Base-by-base conservation (phyloP, 2,888 invertebrate genomes). In the Melikaiella ostensackeni region DNA sequence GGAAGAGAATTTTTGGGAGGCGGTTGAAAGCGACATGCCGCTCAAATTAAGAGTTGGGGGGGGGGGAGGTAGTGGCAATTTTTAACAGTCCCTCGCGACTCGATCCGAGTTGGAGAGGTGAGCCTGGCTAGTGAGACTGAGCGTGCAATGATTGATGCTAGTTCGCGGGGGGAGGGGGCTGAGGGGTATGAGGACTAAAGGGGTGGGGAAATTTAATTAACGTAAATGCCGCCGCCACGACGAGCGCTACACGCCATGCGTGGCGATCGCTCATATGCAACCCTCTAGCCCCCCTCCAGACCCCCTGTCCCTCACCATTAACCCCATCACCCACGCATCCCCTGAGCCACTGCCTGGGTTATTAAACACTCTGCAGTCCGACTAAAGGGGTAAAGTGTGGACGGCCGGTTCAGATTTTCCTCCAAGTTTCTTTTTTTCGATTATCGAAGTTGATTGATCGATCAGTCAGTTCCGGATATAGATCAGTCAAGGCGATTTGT, bases 181-280 rank as follows among this genome's bases (percentile, higher is more conserved):
- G 81, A 77, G 76, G 80, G 77, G 76, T 66, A 77, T 75, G 78
- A 61, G 80, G 66, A 73, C 59, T 61, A 77, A 73, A 76, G 86
- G 89, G 86, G 85, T 87, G 89, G 89, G 88, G 85, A 91, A 91
- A 91, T 91, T 91, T 91, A 91, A 91, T 91, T 91, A 91, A 91
- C 91, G 91, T 90, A 90, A 91, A 91, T 90, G 90, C 91, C 89
- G 89, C 87, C 89, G 87, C 89, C 90, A 90, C 89, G 88, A 88
- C 86, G 87, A 87, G 89, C 84, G 86, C 85, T 89, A 88, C 88
- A 89, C 86, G 80, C 86, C 85, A 86, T 88, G 86, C 87, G 85
- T 82, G 87, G 90, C 89, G 88, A 91, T 91, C 91, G 90, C 89
- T 91, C 91, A 91, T 91, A 90, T 86, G 90, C 88, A 80, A 84